Conservation (phyloP, 2,888 invertebrate genomes). For the Tetramorium bicarinatum region DNA sequence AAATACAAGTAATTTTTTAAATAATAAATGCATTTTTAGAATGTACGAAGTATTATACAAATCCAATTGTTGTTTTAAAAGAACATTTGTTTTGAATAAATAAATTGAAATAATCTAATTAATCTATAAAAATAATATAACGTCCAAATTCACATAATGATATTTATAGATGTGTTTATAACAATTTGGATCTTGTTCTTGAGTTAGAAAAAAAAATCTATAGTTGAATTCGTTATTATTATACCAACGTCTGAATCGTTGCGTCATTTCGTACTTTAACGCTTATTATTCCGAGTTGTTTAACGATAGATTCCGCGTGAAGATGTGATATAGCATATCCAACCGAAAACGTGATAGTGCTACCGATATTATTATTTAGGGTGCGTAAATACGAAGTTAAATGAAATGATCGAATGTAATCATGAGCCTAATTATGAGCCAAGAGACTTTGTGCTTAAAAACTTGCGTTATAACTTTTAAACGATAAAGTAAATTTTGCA, state of each 20-base stretch:
- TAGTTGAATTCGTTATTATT: background rate
- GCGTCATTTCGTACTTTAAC: background rate
- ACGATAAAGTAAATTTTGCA: background rate
- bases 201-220: background rate
- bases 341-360: constrained; percentile 47
- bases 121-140: constrained; percentile 4
- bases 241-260: background rate
- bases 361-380: constrained; percentile 62
- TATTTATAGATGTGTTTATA: background rate
- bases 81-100: background rate
- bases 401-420: constrained; percentile 75
- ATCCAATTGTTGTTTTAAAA: background rate
- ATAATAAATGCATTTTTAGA: background rate
- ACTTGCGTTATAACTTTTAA: constrained; percentile 49
- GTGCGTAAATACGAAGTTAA: constrained; percentile 56
- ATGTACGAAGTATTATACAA: background rate
- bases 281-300: background rate
- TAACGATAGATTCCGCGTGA: constrained; percentile 1
- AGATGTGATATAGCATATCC: background rate
- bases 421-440: constrained; percentile 66
- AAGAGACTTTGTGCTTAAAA: constrained; percentile 66
- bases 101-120: background rate
- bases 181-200: background rate
- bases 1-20: background rate
- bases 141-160: background rate